Evolutionary conservation across 2,888 invertebrate species (phyloP), one percentile per base, ranked within the genome.

Genomic region (Trichogramma evanescens): DNA sequence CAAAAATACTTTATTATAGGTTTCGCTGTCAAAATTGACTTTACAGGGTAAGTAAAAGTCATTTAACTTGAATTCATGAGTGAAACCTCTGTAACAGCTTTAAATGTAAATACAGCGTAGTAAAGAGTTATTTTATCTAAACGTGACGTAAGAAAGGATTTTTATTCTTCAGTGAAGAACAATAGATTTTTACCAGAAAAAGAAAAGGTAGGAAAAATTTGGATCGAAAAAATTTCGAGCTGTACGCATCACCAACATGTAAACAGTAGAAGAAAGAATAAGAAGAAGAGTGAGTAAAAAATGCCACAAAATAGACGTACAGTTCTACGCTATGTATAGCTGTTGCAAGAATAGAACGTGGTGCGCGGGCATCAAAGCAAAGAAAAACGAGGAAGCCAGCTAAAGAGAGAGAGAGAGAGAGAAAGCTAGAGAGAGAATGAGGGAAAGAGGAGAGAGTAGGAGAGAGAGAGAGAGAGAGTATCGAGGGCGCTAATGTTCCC

Each of bases 401-500:
- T 59, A 54, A 62, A 45, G 56, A 10, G 38, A 54, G 40, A 13
- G 46, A 40, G 49, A 52, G 41, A 41, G 44, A 48, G 48, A n/a
- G n/a, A n/a, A n/a, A n/a, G n/a, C n/a, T n/a, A 49, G 45, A 54
- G 51, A 8, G 45, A 44, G 58, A 26, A 45, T 53, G 59, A 49
- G 53, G 54, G 9, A 46, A 54, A 46, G 58, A 26, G 45, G 7
- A 42, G 62, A 51, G 49, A 10, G 52, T 38, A 46, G 10, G 45
- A 43, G 45, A 55, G 55, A 50, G 60, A 50, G 39, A 63, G 58
- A 67, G 63, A 68, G 70, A 67, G 73, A 70, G 71, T 74, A 73
- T 71, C 71, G 74, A 74, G 75, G 73, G 75, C 75, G 77, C 74
- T 77, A 77, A 77, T 77, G 77, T 77, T 76, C 75, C 74, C 70